Conservation (phyloP, 2,113 vertebrate species). For the Jaculus jaculus region DNA sequence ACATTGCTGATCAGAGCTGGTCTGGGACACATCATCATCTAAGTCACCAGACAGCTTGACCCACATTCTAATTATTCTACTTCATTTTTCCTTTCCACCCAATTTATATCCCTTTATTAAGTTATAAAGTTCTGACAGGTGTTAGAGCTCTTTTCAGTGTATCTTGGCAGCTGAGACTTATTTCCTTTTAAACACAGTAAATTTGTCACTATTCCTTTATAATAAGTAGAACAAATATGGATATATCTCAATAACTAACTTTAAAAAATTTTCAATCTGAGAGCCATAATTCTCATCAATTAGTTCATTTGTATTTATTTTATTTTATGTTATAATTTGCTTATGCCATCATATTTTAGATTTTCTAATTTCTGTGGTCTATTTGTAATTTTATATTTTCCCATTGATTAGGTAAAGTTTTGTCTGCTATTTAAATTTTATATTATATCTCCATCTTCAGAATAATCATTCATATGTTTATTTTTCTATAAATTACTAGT, state of each 20-base stretch:
- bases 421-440: constrained; percentile 9
- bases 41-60: too few species aligned
- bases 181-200: neutral
- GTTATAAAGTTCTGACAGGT: neutral
- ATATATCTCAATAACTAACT: neutral
- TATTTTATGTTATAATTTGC: neutral
- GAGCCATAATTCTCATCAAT: neutral
- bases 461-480: neutral
- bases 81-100: neutral
- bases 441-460: neutral
- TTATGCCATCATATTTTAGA: neutral
- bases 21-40: neutral
- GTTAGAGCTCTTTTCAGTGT: neutral
- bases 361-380: neutral
- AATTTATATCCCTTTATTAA: neutral
- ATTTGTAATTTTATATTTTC: neutral
- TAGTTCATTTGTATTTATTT: neutral
- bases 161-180: neutral
- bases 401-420: neutral
- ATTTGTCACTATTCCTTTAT: neutral
- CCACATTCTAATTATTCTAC: neutral
- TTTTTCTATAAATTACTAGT: neutral
- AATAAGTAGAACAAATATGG: neutral
- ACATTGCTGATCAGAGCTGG: neutral
- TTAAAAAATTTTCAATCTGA: neutral